phyloP scores from a whole-genome alignment of 2,888 invertebrate species.

The Patella depressa region DNA sequence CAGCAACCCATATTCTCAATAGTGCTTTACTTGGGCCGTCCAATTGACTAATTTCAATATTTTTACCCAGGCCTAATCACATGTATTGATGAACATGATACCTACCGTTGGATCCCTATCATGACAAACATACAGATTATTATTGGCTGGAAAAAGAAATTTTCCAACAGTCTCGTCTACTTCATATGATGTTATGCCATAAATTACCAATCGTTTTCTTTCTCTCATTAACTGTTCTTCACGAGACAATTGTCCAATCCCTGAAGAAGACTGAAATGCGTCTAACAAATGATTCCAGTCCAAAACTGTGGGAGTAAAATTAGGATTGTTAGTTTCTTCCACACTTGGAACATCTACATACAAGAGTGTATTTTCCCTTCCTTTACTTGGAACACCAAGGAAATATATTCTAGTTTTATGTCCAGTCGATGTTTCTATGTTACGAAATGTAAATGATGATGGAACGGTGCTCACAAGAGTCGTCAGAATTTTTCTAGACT shows the following conservation, averaged over 20 bases:
- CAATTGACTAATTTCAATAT: too few relatives aligned
- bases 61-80: too few relatives aligned
- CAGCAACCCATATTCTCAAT: too few relatives aligned
- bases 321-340: slow-evolving; percentile 9
- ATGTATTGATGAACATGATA: too few relatives aligned
- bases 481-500: slow-evolving; percentile 64
- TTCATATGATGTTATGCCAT: slow-evolving; percentile 94
- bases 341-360: slow-evolving; percentile 82
- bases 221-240: slow-evolving; percentile 94
- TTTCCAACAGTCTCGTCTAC: slow-evolving; percentile 85
- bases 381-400: slow-evolving; percentile 87
- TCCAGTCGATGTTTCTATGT: slow-evolving; percentile 52
- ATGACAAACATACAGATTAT: slow-evolving; percentile 87
- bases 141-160: slow-evolving; percentile 91
- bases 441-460: slow-evolving; percentile 64
- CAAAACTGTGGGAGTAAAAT: not conserved
- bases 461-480: slow-evolving; percentile 65
- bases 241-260: slow-evolving; percentile 78
- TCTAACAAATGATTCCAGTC: slow-evolving; percentile 87
- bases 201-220: slow-evolving; percentile 89
- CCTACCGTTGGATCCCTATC: slow-evolving; percentile 74
- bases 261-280: slow-evolving; percentile 75
- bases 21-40: too few relatives aligned
- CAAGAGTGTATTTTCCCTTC: slow-evolving; percentile 90
- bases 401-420: slow-evolving; percentile 85